Evolutionary conservation across 2,797 vertebrate species (phyloP), one percentile per base, ranked within the genome.

Genomic region (Rallus crepitans): DNA sequence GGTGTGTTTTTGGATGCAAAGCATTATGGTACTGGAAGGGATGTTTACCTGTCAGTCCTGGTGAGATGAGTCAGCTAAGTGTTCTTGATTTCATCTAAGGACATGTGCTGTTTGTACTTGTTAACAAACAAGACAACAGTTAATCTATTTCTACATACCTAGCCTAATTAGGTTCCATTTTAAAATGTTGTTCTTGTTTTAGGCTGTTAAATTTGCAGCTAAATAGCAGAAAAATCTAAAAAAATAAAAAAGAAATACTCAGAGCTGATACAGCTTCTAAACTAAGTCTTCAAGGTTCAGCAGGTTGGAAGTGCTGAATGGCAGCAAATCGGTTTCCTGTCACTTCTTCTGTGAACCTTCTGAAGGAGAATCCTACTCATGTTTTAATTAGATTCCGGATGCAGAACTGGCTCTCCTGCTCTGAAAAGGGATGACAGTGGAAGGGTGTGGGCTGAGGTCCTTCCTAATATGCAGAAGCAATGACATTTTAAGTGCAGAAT

Each of bases 341-440:
- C 53, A 53, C 27, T 77, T 66, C 12, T 70, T 61, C 21, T 31
- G 72, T 80, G 87, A 92, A 83, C 56, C 24, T 82, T 81, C 47
- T 78, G 70, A 82, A 85, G 55, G 84, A 87, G 61, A 87, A 87
- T 73, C 33, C 19, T 80, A 11, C 60, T 64, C 33, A 52, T 87
- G 57, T 85, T 87, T 68, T 94, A 92, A 90, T 93, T 89, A 85
- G 61, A 85, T 93, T 93, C 75, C 45, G 82, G 72, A 15, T 82
- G 60, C 68, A 9, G 5, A 31, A 25, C 7, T 73, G 48, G 14
- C 69, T 87, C 17, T 13, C 53, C 72, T 89, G 56, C 78, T 71
- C 39, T 83, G 61, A 31, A 61, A 55, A 80, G 27, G 11, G 7
- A 6, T 69, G 72, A 48, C 37, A 78, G 28, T 40, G 81, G 79